Conservation (phyloP, 2,797 vertebrate species). For the Lepilemur septentrionalis region DNA sequence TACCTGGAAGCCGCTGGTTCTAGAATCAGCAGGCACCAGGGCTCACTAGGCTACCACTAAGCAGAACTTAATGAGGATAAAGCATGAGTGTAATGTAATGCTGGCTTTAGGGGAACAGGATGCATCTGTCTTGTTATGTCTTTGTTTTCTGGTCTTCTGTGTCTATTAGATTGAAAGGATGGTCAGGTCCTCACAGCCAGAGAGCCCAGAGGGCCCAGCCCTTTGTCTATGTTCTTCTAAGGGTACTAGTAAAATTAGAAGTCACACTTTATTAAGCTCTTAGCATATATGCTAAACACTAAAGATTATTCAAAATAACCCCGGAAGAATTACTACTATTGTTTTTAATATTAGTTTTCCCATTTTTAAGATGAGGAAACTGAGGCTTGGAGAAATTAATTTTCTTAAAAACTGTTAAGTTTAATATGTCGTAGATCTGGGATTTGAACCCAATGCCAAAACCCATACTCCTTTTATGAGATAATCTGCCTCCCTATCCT, state of each 20-base stretch:
- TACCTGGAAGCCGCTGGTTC: neutral
- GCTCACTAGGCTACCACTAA: neutral
- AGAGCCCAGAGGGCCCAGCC: neutral
- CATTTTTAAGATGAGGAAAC: neutral
- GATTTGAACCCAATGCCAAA: neutral
- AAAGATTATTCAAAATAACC: neutral
- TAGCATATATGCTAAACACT: neutral
- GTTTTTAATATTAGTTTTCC: neutral
- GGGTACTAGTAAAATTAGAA: neutral
- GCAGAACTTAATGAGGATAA: neutral
- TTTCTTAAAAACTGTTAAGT: neutral
- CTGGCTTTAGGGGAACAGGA: neutral
- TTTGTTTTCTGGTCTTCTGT: neutral
- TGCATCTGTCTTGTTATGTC: neutral
- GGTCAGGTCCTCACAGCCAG: neutral
- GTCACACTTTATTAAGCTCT: neutral
- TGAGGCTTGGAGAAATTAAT: neutral
- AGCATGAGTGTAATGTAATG: fast-evolving
- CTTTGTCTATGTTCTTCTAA: neutral
- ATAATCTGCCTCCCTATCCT: neutral
- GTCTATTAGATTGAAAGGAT: neutral
- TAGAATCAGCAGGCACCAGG: neutral
- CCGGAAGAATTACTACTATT: neutral
- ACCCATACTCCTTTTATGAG: neutral
- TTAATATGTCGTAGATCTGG: neutral